phyloP scores from a whole-genome alignment of 1,140 invertebrate species.

The Aphelenchoides fujianensis region DNA sequence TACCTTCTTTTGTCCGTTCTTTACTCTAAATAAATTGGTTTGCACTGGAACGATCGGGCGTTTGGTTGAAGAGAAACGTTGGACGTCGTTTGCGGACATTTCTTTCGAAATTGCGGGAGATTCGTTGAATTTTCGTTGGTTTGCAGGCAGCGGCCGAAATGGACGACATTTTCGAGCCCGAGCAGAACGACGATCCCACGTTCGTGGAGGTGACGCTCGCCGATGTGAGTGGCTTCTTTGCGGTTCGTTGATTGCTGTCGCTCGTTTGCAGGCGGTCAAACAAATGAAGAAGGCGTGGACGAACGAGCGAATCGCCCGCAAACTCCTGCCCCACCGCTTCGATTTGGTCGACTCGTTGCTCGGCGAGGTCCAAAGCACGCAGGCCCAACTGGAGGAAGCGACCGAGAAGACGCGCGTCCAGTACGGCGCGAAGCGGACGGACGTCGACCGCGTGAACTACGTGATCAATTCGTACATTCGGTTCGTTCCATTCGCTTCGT shows the following conservation, averaged over 20 bases:
- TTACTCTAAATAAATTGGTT: not conserved
- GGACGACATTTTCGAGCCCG: constrained; percentile 2
- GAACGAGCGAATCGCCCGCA: constrained; percentile 33
- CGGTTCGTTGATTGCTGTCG: not conserved
- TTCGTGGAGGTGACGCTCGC: constrained; percentile 4
- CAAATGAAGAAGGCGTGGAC: constrained; percentile 37
- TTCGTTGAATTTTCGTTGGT: too few species aligned
- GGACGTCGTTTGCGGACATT: not conserved
- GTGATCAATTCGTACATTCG: constrained; percentile 29
- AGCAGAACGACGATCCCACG: not conserved
- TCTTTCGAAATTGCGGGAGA: too few species aligned
- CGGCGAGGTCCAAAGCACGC: constrained; percentile 13
- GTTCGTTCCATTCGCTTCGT: constrained; percentile 15
- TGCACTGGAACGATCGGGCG: not conserved
- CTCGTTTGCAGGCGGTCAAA: constrained; percentile 30
- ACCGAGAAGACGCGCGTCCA: not conserved
- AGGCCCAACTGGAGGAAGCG: not conserved
- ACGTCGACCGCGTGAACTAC: constrained; percentile 20
- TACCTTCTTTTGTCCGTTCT: not conserved
- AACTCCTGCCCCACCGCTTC: constrained; percentile 36
- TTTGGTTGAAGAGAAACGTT: constrained; percentile 2
- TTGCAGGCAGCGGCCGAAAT: not conserved
- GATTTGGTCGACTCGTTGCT: constrained; percentile 37
- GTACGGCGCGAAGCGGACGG: not conserved
- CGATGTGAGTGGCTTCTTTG: constrained; percentile 5